Evolutionary conservation across 2,888 invertebrate genomes (phyloP).

Genomic region (Cephalotes varians): DNA sequence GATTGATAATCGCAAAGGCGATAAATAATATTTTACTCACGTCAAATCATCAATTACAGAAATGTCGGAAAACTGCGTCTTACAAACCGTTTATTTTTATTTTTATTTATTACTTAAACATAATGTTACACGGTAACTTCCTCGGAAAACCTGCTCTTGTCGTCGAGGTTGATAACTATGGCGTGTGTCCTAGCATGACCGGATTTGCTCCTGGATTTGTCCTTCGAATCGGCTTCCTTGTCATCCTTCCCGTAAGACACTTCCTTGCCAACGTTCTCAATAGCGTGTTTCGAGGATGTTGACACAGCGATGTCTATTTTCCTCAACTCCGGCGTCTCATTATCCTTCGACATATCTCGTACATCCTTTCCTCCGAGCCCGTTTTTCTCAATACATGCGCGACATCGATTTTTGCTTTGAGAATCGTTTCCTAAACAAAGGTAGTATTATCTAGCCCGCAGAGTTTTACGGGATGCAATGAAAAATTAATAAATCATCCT

Average conservation of each 20-base stretch:
- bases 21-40: not conserved
- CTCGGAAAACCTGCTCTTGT: constrained; percentile 93
- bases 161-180: constrained; percentile 93
- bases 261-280: constrained; percentile 66
- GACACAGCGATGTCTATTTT: constrained; percentile 67
- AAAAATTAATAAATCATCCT: constrained; percentile 27
- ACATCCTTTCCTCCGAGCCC: constrained; percentile 56
- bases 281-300: constrained; percentile 60
- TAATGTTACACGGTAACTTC: constrained; percentile 91
- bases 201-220: constrained; percentile 84
- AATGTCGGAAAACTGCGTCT: not conserved
- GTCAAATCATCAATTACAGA: not conserved
- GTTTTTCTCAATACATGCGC: constrained; percentile 68
- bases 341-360: constrained; percentile 50
- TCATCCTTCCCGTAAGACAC: constrained; percentile 81
- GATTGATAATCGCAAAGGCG: not conserved
- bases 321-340: constrained; percentile 39
- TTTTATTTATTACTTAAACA: not conserved
- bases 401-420: constrained; percentile 58
- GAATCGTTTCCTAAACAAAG: constrained; percentile 73
- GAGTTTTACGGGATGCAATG: not conserved
- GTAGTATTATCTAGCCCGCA: constrained; percentile 6
- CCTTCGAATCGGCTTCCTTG: constrained; percentile 82
- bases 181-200: constrained; percentile 91
- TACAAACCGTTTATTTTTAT: constrained; percentile 28